Percentiles rank a stretch among this genome's conserved stretches.
Conservation (phyloP, 2,797 vertebrate genomes). For the Myotis findleyi region DNA sequence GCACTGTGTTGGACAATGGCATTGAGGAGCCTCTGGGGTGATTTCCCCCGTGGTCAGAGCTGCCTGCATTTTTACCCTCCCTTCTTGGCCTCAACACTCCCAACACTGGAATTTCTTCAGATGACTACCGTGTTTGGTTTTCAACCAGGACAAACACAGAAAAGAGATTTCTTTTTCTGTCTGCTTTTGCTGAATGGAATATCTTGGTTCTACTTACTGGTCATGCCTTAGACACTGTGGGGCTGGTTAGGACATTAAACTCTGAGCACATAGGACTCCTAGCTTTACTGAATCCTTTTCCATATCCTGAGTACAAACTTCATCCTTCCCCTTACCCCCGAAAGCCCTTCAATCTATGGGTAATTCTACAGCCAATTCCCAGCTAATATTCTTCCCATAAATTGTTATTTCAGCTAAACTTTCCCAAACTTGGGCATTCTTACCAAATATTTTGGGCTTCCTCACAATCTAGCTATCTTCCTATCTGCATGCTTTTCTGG, state of each 20-base stretch:
- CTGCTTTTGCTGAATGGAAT: slow-evolving; percentile 62
- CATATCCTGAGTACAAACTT: background rate
- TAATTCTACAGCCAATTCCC: slow-evolving; percentile 49
- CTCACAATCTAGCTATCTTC: background rate
- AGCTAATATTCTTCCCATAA: slow-evolving; percentile 42
- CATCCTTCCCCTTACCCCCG: background rate
- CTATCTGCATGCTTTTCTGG: slow-evolving; percentile 37
- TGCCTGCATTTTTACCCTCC: slow-evolving; percentile 3
- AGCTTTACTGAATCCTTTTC: background rate
- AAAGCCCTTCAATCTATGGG: background rate
- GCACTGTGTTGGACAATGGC: background rate
- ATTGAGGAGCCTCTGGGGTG: background rate
- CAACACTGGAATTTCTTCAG: slow-evolving; percentile 66
- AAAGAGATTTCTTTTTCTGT: slow-evolving; percentile 66
- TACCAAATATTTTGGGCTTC: background rate
- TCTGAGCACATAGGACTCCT: background rate
- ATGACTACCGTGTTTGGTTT: slow-evolving; percentile 68
- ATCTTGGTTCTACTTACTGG: slow-evolving; percentile 59
- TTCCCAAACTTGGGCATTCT: background rate
- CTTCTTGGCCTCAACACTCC: slow-evolving; percentile 38
- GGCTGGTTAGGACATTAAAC: background rate
- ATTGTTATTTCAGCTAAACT: slow-evolving; percentile 65
- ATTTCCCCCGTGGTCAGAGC: slow-evolving; percentile 19
- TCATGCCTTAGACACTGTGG: background rate
- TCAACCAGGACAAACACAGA: slow-evolving; percentile 71